Evolutionary conservation across 1,140 invertebrate genomes (phyloP).

Genomic region (Armadillidium nasatum): DNA sequence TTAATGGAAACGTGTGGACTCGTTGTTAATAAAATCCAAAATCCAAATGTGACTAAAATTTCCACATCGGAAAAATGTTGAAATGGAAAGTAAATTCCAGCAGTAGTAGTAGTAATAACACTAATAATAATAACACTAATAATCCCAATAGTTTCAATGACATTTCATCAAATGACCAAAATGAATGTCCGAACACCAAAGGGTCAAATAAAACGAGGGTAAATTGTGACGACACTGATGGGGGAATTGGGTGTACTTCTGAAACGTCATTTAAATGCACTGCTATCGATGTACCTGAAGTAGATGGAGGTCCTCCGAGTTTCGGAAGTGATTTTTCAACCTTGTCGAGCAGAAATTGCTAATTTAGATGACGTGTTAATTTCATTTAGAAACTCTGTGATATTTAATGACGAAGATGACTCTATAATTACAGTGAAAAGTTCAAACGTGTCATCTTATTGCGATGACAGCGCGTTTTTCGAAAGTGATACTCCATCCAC

Average conservation of each 20-base stretch:
- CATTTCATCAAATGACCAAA: not conserved
- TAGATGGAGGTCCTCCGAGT: not conserved
- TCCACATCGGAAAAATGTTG: not conserved
- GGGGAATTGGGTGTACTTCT: not conserved
- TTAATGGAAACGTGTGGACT: no score
- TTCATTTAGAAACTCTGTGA: not conserved
- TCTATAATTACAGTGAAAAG: not conserved
- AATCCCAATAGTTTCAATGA: not conserved
- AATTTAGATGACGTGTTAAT: not conserved
- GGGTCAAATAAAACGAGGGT: not conserved
- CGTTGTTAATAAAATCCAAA: no score
- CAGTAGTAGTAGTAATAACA: not conserved
- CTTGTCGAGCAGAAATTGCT: not conserved
- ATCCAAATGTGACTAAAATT: no score
- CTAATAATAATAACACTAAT: not conserved
- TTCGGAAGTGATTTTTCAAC: not conserved
- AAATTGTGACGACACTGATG: not conserved
- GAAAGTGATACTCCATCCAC: not conserved
- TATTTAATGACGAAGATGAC: not conserved
- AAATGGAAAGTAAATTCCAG: not conserved
- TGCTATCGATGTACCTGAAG: not conserved
- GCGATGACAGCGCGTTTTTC: not conserved
- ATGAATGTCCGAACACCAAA: not conserved
- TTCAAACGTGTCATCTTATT: not conserved
- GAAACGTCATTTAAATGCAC: no score